These are phyloP conservation scores for Alaudala cheleensis DNA, from an alignment of 2,113 vertebrate genomes.

Conservation along the genomic window DNA sequence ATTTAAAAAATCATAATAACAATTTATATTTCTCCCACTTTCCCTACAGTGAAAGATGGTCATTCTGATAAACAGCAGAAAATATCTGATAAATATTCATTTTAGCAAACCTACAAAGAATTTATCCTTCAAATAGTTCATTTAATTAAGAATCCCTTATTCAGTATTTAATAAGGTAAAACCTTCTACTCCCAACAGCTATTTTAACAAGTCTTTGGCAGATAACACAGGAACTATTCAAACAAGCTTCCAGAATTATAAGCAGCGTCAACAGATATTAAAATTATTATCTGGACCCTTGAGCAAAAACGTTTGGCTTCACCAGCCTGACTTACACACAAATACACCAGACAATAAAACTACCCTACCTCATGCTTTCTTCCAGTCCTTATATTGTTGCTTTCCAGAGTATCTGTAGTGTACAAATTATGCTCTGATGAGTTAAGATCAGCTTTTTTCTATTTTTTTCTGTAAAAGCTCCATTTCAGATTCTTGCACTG, in stretches of 20 bases:
- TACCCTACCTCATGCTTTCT: conserved; percentile 58
- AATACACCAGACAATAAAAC: conserved; percentile 58
- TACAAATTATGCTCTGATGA: conserved; percentile 33
- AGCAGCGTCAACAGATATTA: conserved; percentile 58
- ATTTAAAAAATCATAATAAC: not conserved
- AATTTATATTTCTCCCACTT: not conserved
- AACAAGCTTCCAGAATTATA: conserved; percentile 65
- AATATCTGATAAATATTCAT: conserved; percentile 57
- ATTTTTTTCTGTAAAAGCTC: conserved; percentile 72
- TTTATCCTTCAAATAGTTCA: conserved; percentile 62
- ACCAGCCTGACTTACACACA: conserved; percentile 51
- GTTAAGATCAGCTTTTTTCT: conserved; percentile 44
- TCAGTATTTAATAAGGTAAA: conserved; percentile 68
- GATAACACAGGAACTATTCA: conserved; percentile 55
- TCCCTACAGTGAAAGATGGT: not conserved
- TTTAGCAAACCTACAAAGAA: conserved; percentile 60
- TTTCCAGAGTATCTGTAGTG: conserved; percentile 22
- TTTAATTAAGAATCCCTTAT: conserved; percentile 64
- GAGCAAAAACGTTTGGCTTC: conserved; percentile 68
- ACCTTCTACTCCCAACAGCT: conserved; percentile 47
- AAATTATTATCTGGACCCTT: conserved; percentile 65
- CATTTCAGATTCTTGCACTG: conserved; percentile 72
- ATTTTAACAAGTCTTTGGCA: conserved; percentile 71
- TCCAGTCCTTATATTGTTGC: conserved; percentile 5
- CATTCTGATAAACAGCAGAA: not conserved